Evolutionary conservation across 1,140 invertebrate genomes (phyloP).

Genomic region (Drosophila ogumai): DNA sequence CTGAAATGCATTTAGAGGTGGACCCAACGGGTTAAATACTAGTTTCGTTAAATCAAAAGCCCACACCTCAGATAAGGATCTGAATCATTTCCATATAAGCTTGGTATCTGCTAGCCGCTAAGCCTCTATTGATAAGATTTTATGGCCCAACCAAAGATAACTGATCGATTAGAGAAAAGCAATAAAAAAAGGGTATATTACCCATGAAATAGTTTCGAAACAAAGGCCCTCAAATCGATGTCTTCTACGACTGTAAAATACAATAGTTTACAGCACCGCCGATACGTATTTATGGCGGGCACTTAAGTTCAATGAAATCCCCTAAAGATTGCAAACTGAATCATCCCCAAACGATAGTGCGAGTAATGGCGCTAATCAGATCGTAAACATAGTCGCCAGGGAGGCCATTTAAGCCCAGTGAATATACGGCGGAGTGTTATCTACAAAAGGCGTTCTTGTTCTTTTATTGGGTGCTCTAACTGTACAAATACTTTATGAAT

Average conservation of each 20-base stretch:
- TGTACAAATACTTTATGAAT: conserved; percentile 57
- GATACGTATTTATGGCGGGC: conserved; percentile 4
- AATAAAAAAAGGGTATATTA: conserved; percentile 1
- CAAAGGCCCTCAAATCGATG: conserved; percentile 1
- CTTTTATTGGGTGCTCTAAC: conserved; percentile 30
- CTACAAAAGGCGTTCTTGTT: conserved; percentile 25
- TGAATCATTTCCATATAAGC: not conserved
- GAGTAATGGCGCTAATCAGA: conserved; percentile 25
- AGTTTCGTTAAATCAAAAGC: not conserved
- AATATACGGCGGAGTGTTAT: conserved; percentile 44
- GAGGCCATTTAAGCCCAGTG: conserved; percentile 17
- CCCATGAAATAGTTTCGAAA: conserved; percentile 2
- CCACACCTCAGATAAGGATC: not conserved
- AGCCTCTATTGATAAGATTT: conserved; percentile 6
- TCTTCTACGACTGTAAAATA: not conserved
- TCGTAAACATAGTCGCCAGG: conserved; percentile 22
- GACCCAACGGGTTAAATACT: not conserved
- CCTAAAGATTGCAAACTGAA: conserved; percentile 27
- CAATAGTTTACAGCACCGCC: conserved; percentile 6
- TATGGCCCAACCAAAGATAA: conserved; percentile 4
- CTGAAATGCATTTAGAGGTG: not conserved
- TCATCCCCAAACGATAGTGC: conserved; percentile 7
- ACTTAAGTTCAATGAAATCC: conserved; percentile 29
- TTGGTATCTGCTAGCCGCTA: conserved; percentile 3
- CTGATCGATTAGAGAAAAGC: not conserved